Conservation (phyloP, 2,888 invertebrate species). For the Acronicta alni region DNA sequence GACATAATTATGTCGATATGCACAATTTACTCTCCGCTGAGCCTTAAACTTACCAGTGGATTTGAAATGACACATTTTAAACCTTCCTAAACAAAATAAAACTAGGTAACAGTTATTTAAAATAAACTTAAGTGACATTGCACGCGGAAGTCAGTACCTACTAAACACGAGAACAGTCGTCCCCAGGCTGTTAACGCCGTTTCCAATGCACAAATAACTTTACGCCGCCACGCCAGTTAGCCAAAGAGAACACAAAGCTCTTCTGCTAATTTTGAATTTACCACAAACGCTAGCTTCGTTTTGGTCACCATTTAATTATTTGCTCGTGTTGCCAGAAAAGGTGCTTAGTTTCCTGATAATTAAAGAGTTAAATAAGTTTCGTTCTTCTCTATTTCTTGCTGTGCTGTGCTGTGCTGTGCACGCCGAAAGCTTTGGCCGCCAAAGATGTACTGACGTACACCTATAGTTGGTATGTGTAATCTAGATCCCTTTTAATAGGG, state of each 20-base stretch:
- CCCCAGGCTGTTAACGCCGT: constrained; percentile 56
- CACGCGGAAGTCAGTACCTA: constrained; percentile 58
- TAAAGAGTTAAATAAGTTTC: no score
- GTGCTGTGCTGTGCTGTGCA: no score
- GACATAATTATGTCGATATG: no score
- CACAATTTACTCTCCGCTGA: no score
- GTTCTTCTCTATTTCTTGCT: no score
- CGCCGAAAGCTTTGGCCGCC: no score
- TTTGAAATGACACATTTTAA: no score
- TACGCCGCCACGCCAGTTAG: constrained; percentile 51
- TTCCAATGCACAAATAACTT: constrained; percentile 49
- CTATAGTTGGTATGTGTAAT: no score
- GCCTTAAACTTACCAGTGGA: no score
- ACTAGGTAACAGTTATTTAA: constrained; percentile 12
- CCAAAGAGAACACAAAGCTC: constrained; percentile 39
- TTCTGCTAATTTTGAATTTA: constrained; percentile 54
- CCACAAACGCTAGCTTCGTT: constrained; percentile 31
- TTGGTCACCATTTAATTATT: constrained; percentile 23
- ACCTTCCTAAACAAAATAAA: no score
- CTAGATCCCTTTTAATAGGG: no score
- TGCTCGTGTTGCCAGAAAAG: constrained; percentile 4
- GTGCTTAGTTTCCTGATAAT: neutral
- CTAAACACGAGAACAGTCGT: constrained; percentile 51
- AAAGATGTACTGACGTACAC: no score
- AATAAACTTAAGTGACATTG: constrained; percentile 23